Percentiles rank a stretch among this genome's conserved stretches.
phyloP scores from a whole-genome alignment of 2,888 invertebrate species.

The Brachyptera putata region DNA sequence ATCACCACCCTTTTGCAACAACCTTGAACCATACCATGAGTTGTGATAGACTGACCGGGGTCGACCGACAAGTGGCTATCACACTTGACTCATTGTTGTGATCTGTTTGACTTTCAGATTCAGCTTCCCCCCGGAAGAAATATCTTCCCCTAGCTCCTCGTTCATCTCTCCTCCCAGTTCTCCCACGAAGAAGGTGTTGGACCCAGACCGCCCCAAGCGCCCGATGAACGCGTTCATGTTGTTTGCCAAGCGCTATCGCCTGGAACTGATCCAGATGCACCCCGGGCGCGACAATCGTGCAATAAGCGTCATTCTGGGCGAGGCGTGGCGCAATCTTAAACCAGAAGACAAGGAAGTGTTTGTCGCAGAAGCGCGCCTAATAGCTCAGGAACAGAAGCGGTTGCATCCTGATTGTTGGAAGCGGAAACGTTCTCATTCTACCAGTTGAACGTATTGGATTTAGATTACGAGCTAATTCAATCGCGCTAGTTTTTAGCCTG shows the following conservation, averaged over 20 bases:
- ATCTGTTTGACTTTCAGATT: slow-evolving; percentile 33
- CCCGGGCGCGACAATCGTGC: slow-evolving; percentile 52
- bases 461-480: too few species aligned
- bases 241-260: slow-evolving; percentile 48
- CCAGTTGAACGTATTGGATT: too few species aligned
- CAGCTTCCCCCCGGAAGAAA: slow-evolving; percentile 40
- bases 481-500: too few species aligned
- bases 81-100: too few species aligned
- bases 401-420: slow-evolving; percentile 52
- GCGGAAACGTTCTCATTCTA: slow-evolving; percentile 44
- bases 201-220: slow-evolving; percentile 42
- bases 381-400: slow-evolving; percentile 48
- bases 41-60: too few species aligned
- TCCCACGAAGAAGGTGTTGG: slow-evolving; percentile 36
- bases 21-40: too few species aligned
- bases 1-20: too few species aligned
- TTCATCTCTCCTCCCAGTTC: slow-evolving; percentile 39
- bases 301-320: slow-evolving; percentile 49
- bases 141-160: slow-evolving; percentile 28
- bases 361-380: slow-evolving; percentile 43
- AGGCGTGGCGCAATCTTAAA: slow-evolving; percentile 47
- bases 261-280: slow-evolving; percentile 47
- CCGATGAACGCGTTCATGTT: slow-evolving; percentile 54
- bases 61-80: too few species aligned
- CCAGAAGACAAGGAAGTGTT: slow-evolving; percentile 43